phyloP scores from a whole-genome alignment of 1,140 invertebrate species.

The Psix sp. region DNA sequence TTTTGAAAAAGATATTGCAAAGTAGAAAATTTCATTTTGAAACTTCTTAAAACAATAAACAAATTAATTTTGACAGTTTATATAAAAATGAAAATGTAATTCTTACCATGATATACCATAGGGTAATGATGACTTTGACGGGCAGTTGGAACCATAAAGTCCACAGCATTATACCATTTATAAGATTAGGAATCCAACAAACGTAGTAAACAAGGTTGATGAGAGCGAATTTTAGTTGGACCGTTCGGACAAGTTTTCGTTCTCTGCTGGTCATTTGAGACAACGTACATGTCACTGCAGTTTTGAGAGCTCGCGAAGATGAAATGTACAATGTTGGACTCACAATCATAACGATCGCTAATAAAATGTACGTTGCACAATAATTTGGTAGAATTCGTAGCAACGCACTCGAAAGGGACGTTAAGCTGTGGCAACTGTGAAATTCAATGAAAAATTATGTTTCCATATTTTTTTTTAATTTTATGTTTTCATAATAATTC shows the following conservation, averaged over 20 bases:
- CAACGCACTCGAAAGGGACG: slow-evolving; percentile 79
- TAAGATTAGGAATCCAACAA: slow-evolving; percentile 88
- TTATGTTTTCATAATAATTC: no score
- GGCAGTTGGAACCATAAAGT: slow-evolving; percentile 85
- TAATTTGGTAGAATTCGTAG: slow-evolving; percentile 87
- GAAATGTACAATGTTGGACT: slow-evolving; percentile 85
- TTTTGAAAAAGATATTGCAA: no score
- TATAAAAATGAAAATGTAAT: slow-evolving; percentile 32
- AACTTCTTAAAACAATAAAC: no score
- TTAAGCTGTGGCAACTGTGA: slow-evolving; percentile 83
- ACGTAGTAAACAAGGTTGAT: slow-evolving; percentile 88
- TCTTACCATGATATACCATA: slow-evolving; percentile 90
- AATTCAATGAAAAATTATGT: slow-evolving; percentile 2
- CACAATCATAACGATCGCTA: slow-evolving; percentile 84
- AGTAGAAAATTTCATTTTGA: no score
- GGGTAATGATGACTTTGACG: slow-evolving; percentile 80
- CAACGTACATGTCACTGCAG: slow-evolving; percentile 79
- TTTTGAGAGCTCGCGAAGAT: slow-evolving; percentile 81
- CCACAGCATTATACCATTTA: slow-evolving; percentile 87
- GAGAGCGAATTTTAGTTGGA: slow-evolving; percentile 85
- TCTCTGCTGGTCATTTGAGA: slow-evolving; percentile 84
- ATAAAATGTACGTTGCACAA: slow-evolving; percentile 84
- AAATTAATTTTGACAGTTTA: no score
- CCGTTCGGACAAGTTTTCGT: slow-evolving; percentile 82
- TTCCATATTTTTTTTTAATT: no score